Percentiles rank a stretch among this genome's conserved stretches.
phyloP scores from a whole-genome alignment of 2,113 vertebrate species.

The Ictalurus punctatus region DNA sequence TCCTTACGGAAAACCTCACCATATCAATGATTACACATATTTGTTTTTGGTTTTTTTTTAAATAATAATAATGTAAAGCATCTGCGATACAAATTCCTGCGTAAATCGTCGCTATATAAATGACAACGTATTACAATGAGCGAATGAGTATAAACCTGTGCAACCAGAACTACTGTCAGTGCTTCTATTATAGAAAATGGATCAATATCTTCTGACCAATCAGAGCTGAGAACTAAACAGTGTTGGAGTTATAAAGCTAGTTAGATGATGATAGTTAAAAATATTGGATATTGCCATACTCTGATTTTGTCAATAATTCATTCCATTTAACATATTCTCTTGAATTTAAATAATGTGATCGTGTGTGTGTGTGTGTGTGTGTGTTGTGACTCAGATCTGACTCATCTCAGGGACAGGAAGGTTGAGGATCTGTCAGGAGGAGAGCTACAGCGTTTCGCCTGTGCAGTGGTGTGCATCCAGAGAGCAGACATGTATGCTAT shows the following conservation, averaged over 20 bases:
- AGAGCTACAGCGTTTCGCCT: constrained; percentile 97
- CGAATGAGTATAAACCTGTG: not conserved
- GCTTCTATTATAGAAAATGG: not conserved
- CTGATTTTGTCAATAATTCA: not conserved
- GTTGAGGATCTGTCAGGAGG: constrained; percentile 98
- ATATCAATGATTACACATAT: not conserved
- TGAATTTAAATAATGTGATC: not conserved
- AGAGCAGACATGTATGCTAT: constrained; percentile 92
- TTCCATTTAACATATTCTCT: not conserved
- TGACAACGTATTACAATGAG: not conserved
- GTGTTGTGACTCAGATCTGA: constrained; percentile 79
- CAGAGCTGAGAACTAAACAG: not conserved
- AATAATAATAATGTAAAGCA: not conserved
- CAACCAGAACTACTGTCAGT: not conserved
- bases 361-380: not conserved
- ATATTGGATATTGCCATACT: not conserved
- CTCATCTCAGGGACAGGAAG: constrained; percentile 90
- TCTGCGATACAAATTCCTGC: not conserved
- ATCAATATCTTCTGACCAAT: not conserved
- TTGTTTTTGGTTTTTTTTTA: not conserved
- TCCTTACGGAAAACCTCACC: not conserved
- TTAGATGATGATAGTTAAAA: not conserved
- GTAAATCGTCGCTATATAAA: not conserved
- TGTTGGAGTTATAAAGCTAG: not conserved
- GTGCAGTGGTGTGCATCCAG: constrained; percentile 98